Base-by-base conservation (phyloP, 2,888 invertebrate genomes). In the Beris morrisii region DNA sequence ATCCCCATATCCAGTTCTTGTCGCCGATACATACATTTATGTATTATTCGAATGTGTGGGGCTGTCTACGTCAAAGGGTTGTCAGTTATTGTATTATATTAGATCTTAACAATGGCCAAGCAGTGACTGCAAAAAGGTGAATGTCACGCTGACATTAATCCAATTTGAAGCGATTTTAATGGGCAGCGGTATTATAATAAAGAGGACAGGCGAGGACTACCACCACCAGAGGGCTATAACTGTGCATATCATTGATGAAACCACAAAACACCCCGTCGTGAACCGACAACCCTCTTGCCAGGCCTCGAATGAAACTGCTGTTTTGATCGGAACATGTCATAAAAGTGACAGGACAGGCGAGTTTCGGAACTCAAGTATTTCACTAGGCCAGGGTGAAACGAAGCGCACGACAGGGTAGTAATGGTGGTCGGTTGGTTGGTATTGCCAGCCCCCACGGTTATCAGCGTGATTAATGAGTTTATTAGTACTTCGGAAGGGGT, bases 401-500 rank as follows among this genome's bases (percentile, higher is more conserved):
- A 22, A 22, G 11, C n/a, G 43, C 43, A 5, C 57, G 15, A 15
- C 5, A 30, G 12, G 15, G 11, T 22, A 22, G 30, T 48, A 38
- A 38, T 38, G 38, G 38, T 38, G 38, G 38, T 38, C 38, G 38
- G 38, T 3, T 9, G 38, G 38, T 9, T 38, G 38, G 38, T 38
- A 38, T 38, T 22, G 22, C 46, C 55, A 53, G 53, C 65, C 64
- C 30, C 66, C 64, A 22, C 31, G 59, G 43, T 56, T 45, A 55
- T 38, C 53, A 56, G 56, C 38, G 66, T 69, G 69, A 69, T 69
- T 69, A 69, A 69, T 69, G 67, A 59, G 66, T 69, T 69, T 69
- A 69, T 69, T 69, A 69, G 69, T 69, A 67, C 53, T 65, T 64
- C 69, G 69, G 66, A 69, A 69, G 58, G 69, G 69, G 69, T 69